phyloP scores from a whole-genome alignment of 2,888 invertebrate genomes.

The Syrphus vitripennis region DNA sequence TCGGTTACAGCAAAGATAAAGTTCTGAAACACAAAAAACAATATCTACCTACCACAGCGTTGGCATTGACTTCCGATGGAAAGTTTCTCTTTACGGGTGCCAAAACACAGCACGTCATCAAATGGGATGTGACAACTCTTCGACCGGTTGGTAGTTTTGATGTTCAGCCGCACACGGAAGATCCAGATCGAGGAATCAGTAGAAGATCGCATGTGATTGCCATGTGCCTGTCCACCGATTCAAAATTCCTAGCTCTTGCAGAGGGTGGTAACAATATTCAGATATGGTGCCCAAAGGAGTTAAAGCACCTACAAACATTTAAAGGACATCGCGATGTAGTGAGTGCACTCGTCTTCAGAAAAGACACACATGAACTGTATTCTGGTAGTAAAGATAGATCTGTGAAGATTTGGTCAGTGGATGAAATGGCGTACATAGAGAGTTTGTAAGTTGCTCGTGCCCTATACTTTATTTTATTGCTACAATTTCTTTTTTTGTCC shows the following conservation, averaged over 20 bases:
- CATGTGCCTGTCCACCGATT: constrained; percentile 89
- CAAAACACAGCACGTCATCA: constrained; percentile 93
- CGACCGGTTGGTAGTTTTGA: constrained; percentile 84
- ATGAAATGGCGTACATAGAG: constrained; percentile 98
- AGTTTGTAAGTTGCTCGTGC: constrained; percentile 84
- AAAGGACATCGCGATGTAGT: constrained; percentile 89
- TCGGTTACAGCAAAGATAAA: constrained; percentile 80
- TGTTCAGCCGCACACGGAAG: constrained; percentile 80
- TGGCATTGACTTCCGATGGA: constrained; percentile 89
- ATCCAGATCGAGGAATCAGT: constrained; percentile 74
- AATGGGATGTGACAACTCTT: constrained; percentile 89
- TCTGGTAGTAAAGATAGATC: constrained; percentile 89
- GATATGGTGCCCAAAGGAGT: constrained; percentile 91
- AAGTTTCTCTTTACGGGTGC: constrained; percentile 90
- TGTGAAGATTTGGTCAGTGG: constrained; percentile 97
- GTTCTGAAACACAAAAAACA: constrained; percentile 90
- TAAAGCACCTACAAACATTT: constrained; percentile 90
- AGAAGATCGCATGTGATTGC: constrained; percentile 83
- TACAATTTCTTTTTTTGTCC: constrained; percentile 15
- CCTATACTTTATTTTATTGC: too few species aligned
- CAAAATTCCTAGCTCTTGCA: constrained; percentile 90
- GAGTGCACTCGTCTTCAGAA: constrained; percentile 91
- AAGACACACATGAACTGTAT: constrained; percentile 92
- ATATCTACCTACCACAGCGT: constrained; percentile 89
- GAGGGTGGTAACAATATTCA: constrained; percentile 87